A percentile compares a stretch with the other conserved stretches of the same genome.
phyloP scores from a whole-genome alignment of 1,140 invertebrate genomes.

The Pollicipes pollicipes region DNA sequence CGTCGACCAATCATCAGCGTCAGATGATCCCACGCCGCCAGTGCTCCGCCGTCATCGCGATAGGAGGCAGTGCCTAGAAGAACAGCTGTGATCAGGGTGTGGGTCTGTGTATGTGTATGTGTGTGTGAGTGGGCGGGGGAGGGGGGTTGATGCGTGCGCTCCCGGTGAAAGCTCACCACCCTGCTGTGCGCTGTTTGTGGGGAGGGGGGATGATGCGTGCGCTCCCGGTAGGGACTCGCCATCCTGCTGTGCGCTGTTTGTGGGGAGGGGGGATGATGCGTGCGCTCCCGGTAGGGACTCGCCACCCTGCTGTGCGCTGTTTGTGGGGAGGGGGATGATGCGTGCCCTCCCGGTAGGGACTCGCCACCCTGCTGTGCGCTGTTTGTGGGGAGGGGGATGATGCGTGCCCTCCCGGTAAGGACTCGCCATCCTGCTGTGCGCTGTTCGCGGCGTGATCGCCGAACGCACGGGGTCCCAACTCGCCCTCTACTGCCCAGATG shows the following conservation, averaged over 20 bases:
- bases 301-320: neutral
- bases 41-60: too few relatives aligned
- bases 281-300: neutral
- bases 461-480: too few relatives aligned
- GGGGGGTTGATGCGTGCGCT: neutral
- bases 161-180: neutral
- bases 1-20: neutral
- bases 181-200: neutral
- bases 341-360: neutral
- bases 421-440: neutral
- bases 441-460: neutral
- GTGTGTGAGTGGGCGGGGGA: neutral
- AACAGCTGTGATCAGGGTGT: neutral
- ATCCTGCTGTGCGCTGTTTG: neutral
- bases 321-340: conserved; percentile 3
- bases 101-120: conserved; percentile 5
- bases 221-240: neutral
- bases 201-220: neutral
- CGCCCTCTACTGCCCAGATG: neutral
- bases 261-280: neutral
- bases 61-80: neutral
- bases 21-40: too few relatives aligned
- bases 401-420: neutral
- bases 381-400: neutral
- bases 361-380: neutral